These are phyloP conservation scores for Stichodactyla helianthus DNA, from an alignment of 64 coral and sea anemone species.

Conservation along the genomic window DNA sequence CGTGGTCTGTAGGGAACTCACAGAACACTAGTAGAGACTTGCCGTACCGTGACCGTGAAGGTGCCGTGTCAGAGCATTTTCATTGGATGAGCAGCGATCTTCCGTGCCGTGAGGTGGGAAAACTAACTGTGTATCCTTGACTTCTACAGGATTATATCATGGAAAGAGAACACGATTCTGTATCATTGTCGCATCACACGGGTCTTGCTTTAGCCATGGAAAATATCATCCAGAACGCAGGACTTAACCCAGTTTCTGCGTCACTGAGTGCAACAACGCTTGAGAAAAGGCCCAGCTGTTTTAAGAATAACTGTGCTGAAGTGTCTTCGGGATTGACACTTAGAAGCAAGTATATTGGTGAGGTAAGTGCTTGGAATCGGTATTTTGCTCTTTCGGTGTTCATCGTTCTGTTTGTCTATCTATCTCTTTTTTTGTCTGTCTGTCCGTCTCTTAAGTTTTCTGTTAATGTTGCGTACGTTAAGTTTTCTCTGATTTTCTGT, in stretches of 20 bases:
- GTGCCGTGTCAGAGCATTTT: no score
- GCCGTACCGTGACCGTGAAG: no score
- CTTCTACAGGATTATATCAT: conserved; percentile 85
- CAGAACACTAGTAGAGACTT: no score
- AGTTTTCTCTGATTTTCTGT: no score
- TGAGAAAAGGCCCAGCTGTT: conserved; percentile 79
- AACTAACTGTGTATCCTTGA: neutral
- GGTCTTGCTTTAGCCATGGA: conserved; percentile 81
- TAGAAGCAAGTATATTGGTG: conserved; percentile 82
- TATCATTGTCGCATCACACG: conserved; percentile 62
- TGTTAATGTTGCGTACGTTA: no score
- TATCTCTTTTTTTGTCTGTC: neutral
- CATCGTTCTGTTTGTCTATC: neutral
- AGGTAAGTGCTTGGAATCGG: conserved; percentile 38
- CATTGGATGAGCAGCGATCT: no score
- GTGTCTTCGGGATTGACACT: conserved; percentile 63
- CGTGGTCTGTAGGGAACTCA: no score
- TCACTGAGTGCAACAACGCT: conserved; percentile 54
- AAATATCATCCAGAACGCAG: conserved; percentile 67
- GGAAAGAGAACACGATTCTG: conserved; percentile 53
- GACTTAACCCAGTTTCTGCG: conserved; percentile 55
- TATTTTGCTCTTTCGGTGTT: neutral
- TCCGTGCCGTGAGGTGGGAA: neutral
- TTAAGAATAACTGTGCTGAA: conserved; percentile 71
- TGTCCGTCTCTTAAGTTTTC: no score